Conservation (phyloP, 2,797 vertebrate genomes). For the Hirundo rustica region DNA sequence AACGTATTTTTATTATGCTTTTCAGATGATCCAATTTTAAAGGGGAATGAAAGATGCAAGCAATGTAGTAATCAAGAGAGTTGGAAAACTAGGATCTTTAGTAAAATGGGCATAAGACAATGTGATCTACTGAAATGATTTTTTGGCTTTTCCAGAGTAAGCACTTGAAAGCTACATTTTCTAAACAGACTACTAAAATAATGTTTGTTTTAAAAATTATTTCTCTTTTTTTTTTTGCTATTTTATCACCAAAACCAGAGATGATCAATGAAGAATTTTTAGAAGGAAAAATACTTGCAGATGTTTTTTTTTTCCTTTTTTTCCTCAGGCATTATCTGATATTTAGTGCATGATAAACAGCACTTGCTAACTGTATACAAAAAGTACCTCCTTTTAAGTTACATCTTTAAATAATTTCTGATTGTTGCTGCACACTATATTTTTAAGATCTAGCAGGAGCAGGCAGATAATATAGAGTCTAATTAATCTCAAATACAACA, state of each 20-base stretch:
- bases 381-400: background rate
- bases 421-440: background rate
- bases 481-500: background rate
- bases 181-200: slow-evolving; percentile 28
- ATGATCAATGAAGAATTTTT: slow-evolving; percentile 14
- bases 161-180: slow-evolving; percentile 4
- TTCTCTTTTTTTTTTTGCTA: background rate
- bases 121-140: background rate
- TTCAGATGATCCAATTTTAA: background rate
- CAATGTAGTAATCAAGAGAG: background rate
- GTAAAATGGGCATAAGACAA: background rate
- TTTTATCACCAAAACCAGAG: background rate
- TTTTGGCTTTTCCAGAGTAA: background rate
- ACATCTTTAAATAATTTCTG: background rate
- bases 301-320: background rate
- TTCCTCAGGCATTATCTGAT: slow-evolving; percentile 4
- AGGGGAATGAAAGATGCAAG: background rate
- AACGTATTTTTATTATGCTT: background rate
- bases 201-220: background rate
- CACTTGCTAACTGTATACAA: background rate
- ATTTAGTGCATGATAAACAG: background rate
- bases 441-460: background rate
- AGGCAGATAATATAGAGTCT: background rate
- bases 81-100: background rate
- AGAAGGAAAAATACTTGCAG: background rate